Conservation (phyloP, 2,113 vertebrate species). For the Aegotheles bennettii region DNA sequence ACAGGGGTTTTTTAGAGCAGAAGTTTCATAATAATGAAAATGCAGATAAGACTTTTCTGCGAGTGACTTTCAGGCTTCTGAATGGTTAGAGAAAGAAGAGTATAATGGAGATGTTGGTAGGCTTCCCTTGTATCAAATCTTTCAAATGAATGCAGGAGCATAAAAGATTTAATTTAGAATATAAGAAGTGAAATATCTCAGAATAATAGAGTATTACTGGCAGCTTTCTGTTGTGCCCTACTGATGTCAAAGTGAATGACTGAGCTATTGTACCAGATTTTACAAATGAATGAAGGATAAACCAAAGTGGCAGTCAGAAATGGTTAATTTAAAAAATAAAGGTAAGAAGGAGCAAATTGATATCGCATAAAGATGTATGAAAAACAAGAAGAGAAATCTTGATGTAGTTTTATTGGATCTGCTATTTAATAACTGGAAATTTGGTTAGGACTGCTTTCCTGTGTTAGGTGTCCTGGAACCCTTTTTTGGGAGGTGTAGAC, state of each 20-base stretch:
- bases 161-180: not conserved
- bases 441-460: constrained; percentile 5
- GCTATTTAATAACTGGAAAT: not conserved
- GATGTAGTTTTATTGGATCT: not conserved
- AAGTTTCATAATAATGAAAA: not conserved
- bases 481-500: constrained; percentile 69
- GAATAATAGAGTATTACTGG: not conserved
- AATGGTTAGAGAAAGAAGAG: not conserved
- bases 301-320: not conserved
- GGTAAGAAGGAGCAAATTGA: not conserved
- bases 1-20: not conserved
- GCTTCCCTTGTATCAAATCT: not conserved
- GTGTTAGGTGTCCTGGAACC: constrained; percentile 61
- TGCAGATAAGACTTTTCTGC: not conserved
- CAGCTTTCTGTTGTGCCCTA: not conserved
- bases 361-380: not conserved
- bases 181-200: not conserved
- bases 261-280: not conserved
- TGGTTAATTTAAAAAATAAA: not conserved
- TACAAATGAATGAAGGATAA: not conserved
- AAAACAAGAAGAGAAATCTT: not conserved
- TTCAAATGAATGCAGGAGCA: not conserved
- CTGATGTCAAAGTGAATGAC: not conserved
- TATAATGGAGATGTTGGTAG: not conserved
- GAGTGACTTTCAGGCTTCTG: not conserved